Evolutionary conservation across 2,888 invertebrate genomes (phyloP), one percentile per base, ranked within the genome.

Genomic region (Drosophila meridiana): DNA sequence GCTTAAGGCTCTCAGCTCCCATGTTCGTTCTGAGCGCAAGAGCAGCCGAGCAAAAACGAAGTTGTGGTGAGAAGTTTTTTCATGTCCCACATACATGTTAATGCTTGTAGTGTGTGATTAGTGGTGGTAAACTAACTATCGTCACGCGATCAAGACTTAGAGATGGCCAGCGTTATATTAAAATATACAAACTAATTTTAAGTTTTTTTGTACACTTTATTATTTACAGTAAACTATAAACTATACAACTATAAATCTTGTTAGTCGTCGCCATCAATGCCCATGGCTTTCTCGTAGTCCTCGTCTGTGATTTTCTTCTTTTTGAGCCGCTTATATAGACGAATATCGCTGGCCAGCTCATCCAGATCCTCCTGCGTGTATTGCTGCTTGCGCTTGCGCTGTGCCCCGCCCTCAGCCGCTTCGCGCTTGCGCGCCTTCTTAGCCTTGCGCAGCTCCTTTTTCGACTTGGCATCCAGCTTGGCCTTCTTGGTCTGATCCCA

Each of bases 241-340:
- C 32, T 48, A 6, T 30, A 3, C 40, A 8, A 36, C 14, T 30
- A 20, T 20, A 20, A 20, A 20, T 50, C 2, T 63, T 34, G 73
- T 13, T 70, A 66, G 50, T 77, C 77, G 2, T 83, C 87, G 55
- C 79, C 80, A 30, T 90, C 87, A 28, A 93, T 87, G 11, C 95
- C 95, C 91, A 96, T 95, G 78, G 94, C 94, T 80, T 95, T 93
- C 78, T 96, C 95, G 83, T 95, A 96, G 83, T 96, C 95, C 76
- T 95, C 95, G 61, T 95, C 94, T 0, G 94, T 94, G 36, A 96
- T 96, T 92, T 98, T 98, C 83, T 97, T 96, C 88, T 95, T 97
- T 92, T 98, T 98, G 0, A 97, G 93, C 87, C 97, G 97, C 92
- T 98, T 98, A 71, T 98, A 95, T 32, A 98, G 94, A 7, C 96